These are phyloP conservation scores for Stegostoma tigrinum DNA, from an alignment of 2,113 vertebrate species.

Conservation along the genomic window DNA sequence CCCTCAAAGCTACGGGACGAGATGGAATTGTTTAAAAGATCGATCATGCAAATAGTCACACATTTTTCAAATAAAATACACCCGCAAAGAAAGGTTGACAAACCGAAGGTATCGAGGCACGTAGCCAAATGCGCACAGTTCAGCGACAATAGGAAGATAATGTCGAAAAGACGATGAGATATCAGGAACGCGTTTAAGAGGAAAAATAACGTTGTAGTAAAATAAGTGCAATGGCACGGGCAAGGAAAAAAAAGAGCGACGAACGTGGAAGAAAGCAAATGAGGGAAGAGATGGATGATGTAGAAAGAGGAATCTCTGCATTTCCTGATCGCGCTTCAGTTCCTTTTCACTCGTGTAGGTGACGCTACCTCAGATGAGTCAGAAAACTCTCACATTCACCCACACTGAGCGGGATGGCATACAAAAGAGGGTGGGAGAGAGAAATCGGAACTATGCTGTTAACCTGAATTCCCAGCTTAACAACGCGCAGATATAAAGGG, in stretches of 20 bases:
- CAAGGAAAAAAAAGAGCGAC: background rate
- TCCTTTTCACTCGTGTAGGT: conserved; percentile 37
- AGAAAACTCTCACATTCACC: conserved; percentile 34
- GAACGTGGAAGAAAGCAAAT: conserved; percentile 30
- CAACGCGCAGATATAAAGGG: background rate
- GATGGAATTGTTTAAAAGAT: background rate
- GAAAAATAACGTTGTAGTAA: background rate
- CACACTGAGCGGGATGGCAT: conserved; percentile 19
- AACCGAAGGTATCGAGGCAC: background rate
- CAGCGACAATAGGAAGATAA: background rate
- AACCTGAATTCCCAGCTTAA: conserved; percentile 20
- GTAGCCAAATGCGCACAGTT: background rate
- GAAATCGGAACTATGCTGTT: conserved; percentile 21
- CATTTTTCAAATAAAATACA: background rate
- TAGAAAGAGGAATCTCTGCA: conserved; percentile 34
- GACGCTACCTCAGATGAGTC: conserved; percentile 35
- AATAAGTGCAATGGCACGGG: background rate
- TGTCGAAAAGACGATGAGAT: background rate
- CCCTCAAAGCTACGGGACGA: background rate
- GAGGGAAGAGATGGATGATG: conserved; percentile 33
- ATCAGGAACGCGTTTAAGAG: background rate
- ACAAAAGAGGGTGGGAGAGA: conserved; percentile 33
- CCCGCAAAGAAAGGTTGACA: background rate
- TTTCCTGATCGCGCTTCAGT: conserved; percentile 33
- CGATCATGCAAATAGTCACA: background rate